These are phyloP conservation scores for Nixonia krombeini DNA, from an alignment of 1,140 invertebrate species.

Conservation along the genomic window DNA sequence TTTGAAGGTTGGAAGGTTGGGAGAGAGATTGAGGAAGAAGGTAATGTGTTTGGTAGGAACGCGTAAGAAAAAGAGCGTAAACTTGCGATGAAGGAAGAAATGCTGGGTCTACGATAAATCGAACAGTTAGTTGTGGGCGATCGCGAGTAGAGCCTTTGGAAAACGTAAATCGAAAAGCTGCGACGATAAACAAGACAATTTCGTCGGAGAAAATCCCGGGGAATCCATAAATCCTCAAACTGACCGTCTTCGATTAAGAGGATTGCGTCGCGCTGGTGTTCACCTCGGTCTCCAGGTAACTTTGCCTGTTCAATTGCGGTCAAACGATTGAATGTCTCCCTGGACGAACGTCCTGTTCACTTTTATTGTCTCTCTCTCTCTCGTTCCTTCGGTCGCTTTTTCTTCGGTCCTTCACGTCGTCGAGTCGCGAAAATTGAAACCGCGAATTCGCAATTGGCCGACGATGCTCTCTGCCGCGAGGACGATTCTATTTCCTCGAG, in stretches of 20 bases:
- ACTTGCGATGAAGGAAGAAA: background rate
- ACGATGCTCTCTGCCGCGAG: constrained; percentile 52
- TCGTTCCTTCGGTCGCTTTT: constrained; percentile 24
- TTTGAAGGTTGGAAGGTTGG: no score
- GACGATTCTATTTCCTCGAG: constrained; percentile 53
- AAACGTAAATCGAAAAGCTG: constrained; percentile 54
- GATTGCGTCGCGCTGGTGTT: constrained; percentile 36
- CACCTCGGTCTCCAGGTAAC: constrained; percentile 42
- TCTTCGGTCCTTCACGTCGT: constrained; percentile 33
- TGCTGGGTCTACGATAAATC: constrained; percentile 27
- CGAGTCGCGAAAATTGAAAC: constrained; percentile 55
- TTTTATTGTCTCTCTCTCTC: constrained; percentile 50
- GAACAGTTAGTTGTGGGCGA: constrained; percentile 27
- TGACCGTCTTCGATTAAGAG: constrained; percentile 55
- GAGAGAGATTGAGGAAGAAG: no score
- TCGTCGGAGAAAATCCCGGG: constrained; percentile 54
- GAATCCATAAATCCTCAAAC: constrained; percentile 62
- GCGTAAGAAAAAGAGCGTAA: background rate
- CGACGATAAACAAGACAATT: constrained; percentile 63
- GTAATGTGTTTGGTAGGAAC: background rate
- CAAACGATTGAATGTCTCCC: constrained; percentile 64
- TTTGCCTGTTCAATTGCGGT: constrained; percentile 53
- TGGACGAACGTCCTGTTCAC: constrained; percentile 54
- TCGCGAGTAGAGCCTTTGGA: constrained; percentile 23
- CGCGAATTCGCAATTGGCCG: constrained; percentile 50